Percentiles rank a stretch among this genome's conserved stretches.
Evolutionary conservation across 2,113 vertebrate genomes (phyloP).

Genomic region (Carettochelys insculpta): DNA sequence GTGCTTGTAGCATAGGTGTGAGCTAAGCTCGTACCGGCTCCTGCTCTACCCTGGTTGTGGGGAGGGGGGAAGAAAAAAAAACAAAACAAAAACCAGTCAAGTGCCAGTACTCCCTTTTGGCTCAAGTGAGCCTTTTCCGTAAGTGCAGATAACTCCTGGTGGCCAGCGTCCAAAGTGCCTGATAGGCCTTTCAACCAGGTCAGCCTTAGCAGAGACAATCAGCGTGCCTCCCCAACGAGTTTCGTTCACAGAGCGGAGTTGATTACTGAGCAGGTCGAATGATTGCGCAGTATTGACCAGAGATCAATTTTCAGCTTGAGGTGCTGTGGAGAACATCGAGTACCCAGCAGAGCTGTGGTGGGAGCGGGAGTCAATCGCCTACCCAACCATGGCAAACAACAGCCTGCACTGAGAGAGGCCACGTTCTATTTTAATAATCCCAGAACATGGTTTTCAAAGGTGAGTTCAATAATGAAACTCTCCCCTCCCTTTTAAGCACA

Average conservation of each 20-base stretch:
- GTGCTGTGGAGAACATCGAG: constrained; percentile 22
- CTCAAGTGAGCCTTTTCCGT: constrained; percentile 63
- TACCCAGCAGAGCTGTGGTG: constrained; percentile 20
- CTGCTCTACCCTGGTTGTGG: neutral
- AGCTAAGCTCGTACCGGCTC: constrained; percentile 15
- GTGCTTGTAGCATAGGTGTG: neutral
- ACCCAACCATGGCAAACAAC: constrained; percentile 61
- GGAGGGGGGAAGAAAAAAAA: neutral
- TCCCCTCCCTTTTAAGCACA: neutral
- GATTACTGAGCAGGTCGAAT: constrained; percentile 42
- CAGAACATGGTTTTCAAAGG: neutral
- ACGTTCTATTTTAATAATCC: neutral
- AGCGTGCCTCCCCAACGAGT: constrained; percentile 56
- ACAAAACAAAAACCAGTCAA: constrained; percentile 54
- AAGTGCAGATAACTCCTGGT: constrained; percentile 59
- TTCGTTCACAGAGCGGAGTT: constrained; percentile 48
- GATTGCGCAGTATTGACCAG: constrained; percentile 48
- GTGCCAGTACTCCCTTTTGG: constrained; percentile 58
- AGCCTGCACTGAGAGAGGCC: constrained; percentile 20
- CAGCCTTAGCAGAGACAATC: constrained; percentile 51
- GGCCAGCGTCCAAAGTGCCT: constrained; percentile 51
- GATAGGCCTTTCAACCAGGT: constrained; percentile 63
- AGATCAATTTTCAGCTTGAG: constrained; percentile 74
- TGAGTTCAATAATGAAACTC: fast-evolving
- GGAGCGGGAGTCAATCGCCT: constrained; percentile 54